A percentile compares a stretch with the other conserved stretches of the same genome.
phyloP scores from a whole-genome alignment of 1,140 invertebrate species.

The Pseudobourletiella spinata region DNA sequence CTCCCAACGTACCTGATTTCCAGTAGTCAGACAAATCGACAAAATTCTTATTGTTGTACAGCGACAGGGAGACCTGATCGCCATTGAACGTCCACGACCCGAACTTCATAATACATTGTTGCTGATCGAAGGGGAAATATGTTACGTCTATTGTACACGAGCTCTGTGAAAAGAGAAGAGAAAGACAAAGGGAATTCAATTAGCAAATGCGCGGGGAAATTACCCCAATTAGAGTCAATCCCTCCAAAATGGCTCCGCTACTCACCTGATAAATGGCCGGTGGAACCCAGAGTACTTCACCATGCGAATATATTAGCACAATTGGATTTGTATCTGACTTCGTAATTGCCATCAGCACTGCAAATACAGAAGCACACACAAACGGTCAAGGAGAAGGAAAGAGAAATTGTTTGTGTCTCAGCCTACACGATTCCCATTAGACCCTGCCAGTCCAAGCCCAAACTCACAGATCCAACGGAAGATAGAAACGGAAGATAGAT shows the following conservation, averaged over 20 bases:
- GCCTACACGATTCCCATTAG: too few species aligned
- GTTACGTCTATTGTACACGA: constrained; percentile 98
- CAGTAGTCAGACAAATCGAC: constrained; percentile 95
- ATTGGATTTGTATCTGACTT: constrained; percentile 95
- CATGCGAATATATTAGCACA: constrained; percentile 86
- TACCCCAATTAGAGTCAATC: too few species aligned
- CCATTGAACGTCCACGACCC: constrained; percentile 99
- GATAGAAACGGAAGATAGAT: too few species aligned
- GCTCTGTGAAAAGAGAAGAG: constrained; percentile 54
- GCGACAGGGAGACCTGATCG: constrained; percentile 85
- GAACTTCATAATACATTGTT: constrained; percentile 97
- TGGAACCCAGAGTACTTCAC: constrained; percentile 92
- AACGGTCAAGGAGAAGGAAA: background rate
- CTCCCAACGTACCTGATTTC: constrained; percentile 69
- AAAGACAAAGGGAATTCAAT: too few species aligned
- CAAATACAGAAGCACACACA: constrained; percentile 38
- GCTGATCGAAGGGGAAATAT: constrained; percentile 98
- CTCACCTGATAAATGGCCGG: constrained; percentile 88
- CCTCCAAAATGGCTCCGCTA: too few species aligned
- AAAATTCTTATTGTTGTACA: constrained; percentile 91
- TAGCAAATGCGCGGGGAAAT: too few species aligned
- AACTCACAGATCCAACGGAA: too few species aligned
- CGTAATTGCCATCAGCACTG: constrained; percentile 93
- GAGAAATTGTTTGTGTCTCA: too few species aligned
- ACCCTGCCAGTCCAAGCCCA: too few species aligned